A percentile compares a stretch with the other conserved stretches of the same genome.
These are phyloP conservation scores for Dysidea cf. avara DNA, from an alignment of 37 sponge, comb jelly and placozoan species.

Conservation along the genomic window DNA sequence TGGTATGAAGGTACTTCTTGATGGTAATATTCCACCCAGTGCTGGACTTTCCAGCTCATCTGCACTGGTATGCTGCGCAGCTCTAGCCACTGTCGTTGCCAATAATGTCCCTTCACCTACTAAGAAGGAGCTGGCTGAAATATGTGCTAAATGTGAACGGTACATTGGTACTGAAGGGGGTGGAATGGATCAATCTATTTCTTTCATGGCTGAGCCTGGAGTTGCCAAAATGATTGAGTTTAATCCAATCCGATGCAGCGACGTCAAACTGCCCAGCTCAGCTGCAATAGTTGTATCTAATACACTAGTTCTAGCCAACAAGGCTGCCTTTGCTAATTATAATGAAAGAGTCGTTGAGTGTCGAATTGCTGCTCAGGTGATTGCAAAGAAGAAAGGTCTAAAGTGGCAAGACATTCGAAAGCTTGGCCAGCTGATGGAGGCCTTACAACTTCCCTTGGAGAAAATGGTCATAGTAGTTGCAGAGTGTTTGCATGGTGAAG, in stretches of 20 bases:
- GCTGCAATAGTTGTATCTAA: constrained; percentile 86
- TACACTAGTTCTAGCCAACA: constrained; percentile 65
- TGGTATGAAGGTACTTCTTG: constrained; percentile 82
- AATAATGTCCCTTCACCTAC: constrained; percentile 38
- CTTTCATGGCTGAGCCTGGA: constrained; percentile 85
- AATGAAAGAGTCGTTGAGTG: constrained; percentile 95
- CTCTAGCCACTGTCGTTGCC: constrained; percentile 65
- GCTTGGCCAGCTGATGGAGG: constrained; percentile 52
- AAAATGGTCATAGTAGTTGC: constrained; percentile 69
- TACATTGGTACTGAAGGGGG: constrained; percentile 98
- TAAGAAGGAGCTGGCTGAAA: constrained; percentile 71
- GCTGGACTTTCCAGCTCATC: constrained; percentile 99
- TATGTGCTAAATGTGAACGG: constrained; percentile 85
- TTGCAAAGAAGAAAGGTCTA: constrained; percentile 60
- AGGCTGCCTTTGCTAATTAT: constrained; percentile 66
- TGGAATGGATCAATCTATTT: constrained; percentile 97
- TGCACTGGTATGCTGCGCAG: constrained; percentile 95
- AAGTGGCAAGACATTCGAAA: constrained; percentile 56
- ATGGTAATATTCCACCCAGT: constrained; percentile 84
- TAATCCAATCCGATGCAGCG: constrained; percentile 68
- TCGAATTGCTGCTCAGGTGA: constrained; percentile 78
- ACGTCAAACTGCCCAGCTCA: constrained; percentile 72
- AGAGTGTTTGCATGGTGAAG: constrained; percentile 63
- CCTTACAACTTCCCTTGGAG: constrained; percentile 19
- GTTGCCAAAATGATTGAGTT: constrained; percentile 90